Evolutionary conservation across 2,113 vertebrate genomes (phyloP), one percentile per base, ranked within the genome.

Genomic region (Puntigrus tetrazona): DNA sequence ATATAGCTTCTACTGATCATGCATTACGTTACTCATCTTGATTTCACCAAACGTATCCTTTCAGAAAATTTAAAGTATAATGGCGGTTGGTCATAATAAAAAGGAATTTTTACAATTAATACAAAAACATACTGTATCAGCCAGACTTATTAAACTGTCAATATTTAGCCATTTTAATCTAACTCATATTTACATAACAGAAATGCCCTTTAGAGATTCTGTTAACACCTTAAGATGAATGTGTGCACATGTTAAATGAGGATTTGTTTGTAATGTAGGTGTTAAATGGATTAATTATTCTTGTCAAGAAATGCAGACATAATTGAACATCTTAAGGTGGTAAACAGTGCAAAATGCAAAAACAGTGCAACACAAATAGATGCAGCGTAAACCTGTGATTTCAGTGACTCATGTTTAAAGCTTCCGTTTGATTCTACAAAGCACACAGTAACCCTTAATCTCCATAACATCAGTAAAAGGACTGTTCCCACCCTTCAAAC

Each of bases 381-480:
- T 78, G 10, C 18, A 41, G 34, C 18, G 52, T 31, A 80, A 65
- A 80, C 78, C 78, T 65, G 59, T 67, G 76, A 78, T 78, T 61
- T 78, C 34, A 47, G 20, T 80, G 65, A 69, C 63, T 81, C 22
- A 38, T 52, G 31, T 50, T 80, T 67, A 80, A 80, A 45, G 78
- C 8, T 47, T 65, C 18, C 16, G 16, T 67, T 70, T 78, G 75
- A 78, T 78, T 43, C 59, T 65, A 67, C 78, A 47, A 47, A 80
- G 59, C 14, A 2, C 25, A 63, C 16, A 4, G 20, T 43, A 83
- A 63, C 70, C 38, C 34, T 74, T 83, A 43, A 83, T 83, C 69
- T 83, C 52, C 55, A 63, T 69, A 31, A 81, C 82, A 63, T 81
- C 55, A 77, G 59, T 27, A 43, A 41, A 38, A 38, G 47, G n/a